These are phyloP conservation scores for Cantharis rustica DNA, from an alignment of 2,888 invertebrate genomes.

Conservation along the genomic window DNA sequence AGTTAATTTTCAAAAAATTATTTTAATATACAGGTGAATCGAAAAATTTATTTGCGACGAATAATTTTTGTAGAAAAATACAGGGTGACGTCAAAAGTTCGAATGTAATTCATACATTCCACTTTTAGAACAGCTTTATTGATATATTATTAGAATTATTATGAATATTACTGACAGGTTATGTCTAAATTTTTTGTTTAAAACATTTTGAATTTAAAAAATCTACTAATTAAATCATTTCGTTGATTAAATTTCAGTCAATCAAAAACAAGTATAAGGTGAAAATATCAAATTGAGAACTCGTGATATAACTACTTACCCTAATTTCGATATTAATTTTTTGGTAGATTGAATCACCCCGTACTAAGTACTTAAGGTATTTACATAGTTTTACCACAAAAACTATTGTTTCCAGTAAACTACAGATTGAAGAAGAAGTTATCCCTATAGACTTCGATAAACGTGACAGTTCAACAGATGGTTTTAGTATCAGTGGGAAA, in stretches of 20 bases:
- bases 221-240: no score
- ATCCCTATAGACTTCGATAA: not conserved
- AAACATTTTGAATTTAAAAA: no score
- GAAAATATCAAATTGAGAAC: no score
- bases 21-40: not conserved
- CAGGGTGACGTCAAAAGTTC: not conserved
- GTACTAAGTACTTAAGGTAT: not conserved
- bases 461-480: constrained; percentile 3
- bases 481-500: constrained; percentile 2
- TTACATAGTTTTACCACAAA: not conserved
- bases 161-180: no score
- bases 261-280: no score
- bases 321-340: not conserved
- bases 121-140: no score
- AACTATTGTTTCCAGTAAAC: not conserved
- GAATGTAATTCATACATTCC: not conserved
- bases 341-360: not conserved
- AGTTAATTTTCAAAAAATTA: constrained; percentile 35
- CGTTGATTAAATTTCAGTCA: no score
- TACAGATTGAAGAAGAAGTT: not conserved
- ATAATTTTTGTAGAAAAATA: not conserved
- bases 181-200: no score
- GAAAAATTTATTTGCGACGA: not conserved
- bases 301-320: no score
- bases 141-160: no score